phyloP scores from a whole-genome alignment of 1,140 invertebrate species.

The Babylonia areolata region DNA sequence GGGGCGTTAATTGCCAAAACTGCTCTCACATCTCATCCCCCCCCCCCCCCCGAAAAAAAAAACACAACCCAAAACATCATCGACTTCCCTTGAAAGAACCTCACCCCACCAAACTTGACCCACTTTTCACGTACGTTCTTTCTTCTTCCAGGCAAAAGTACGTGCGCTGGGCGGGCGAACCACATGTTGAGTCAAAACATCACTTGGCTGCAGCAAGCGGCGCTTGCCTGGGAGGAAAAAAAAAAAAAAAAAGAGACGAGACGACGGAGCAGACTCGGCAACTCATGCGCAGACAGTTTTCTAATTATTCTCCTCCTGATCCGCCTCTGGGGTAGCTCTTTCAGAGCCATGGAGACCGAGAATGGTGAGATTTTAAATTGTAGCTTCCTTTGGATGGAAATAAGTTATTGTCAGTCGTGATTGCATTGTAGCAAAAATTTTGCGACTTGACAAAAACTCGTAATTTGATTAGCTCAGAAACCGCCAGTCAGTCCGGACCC shows the following conservation, averaged over 20 bases:
- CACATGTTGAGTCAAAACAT: conserved; percentile 40
- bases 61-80: background rate
- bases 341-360: conserved; percentile 9
- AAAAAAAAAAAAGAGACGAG: background rate
- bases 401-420: background rate
- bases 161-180: background rate
- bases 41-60: background rate
- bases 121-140: background rate
- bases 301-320: conserved; percentile 21
- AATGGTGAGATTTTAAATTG: background rate
- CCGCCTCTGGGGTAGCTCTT: background rate
- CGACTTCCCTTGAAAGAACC: background rate
- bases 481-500: too few species aligned
- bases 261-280: background rate
- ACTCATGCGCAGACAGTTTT: conserved; percentile 25
- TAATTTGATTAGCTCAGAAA: too few species aligned
- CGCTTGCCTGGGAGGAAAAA: background rate
- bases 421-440: too few species aligned
- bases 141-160: background rate
- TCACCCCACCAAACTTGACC: background rate
- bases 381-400: background rate
- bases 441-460: too few species aligned
- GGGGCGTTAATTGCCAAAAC: too few species aligned
- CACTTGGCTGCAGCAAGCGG: background rate
- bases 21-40: too few species aligned